Base-by-base conservation (phyloP, 2,797 vertebrate genomes). In the Tamandua tetradactyla region DNA sequence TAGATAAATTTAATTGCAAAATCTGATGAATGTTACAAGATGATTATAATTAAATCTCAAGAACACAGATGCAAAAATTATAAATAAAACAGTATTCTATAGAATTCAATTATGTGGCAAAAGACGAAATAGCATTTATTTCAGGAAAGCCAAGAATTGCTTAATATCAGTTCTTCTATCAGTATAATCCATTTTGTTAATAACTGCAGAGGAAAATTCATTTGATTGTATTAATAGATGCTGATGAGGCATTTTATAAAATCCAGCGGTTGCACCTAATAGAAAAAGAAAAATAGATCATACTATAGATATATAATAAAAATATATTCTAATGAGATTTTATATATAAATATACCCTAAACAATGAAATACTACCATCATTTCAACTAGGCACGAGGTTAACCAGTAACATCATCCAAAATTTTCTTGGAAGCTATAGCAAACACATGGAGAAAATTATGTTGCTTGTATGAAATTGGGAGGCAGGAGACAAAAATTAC, bases 361-460 rank as follows among this genome's bases (percentile, higher is more conserved):
- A 79, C 11, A 90, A 85, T 37, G 40, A 94, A 82, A 61, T 62
- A 47, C 35, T 81, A n/a, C 85, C 93, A 52, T 64, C 7, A n/a
- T n/a, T n/a, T n/a, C n/a, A 69, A 74, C 80, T 95, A n/a, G 37
- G 61, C 35, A 14, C 4, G 40, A 66, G 49, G 42, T 71, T 91
- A 74, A 62, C 23, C 30, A 32, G 12, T 87, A 14, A 55, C 22
- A 42, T 80, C 35, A 72, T n/a, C 69, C 30, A 89, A 47, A 3
- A 18, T 64, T 94, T 93, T 37, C 22, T 86, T 88, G 13, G 22
- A 87, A 6, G 35, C 5, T 83, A 8, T 86, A 55, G 68, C 62
- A 85, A 93, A 61, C 47, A 37, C 18, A 88, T 61, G 91, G 57
- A 86, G 57, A 81, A 94, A 94, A 80, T 83, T 66, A n/a, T 57